Percentiles rank a stretch among this genome's conserved stretches.
Conservation (phyloP, 2,888 invertebrate genomes). For the Metopia argyrocephala region DNA sequence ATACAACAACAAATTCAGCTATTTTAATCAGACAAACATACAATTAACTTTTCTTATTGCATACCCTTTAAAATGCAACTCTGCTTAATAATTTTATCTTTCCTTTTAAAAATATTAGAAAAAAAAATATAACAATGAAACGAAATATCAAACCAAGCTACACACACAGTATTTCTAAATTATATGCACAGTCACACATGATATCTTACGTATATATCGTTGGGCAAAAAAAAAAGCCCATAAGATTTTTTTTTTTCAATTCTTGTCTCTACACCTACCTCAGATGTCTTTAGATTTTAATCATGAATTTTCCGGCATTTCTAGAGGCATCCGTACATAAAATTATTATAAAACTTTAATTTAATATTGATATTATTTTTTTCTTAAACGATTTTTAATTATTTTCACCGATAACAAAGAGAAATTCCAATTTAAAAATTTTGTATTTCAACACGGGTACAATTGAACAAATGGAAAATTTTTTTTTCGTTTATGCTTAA, state of each 20-base stretch:
- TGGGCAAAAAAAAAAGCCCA: background rate
- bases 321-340: slow-evolving; percentile 80
- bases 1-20: background rate
- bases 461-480: slow-evolving; percentile 56
- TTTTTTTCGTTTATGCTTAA: slow-evolving; percentile 46
- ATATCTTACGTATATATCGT: background rate
- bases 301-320: slow-evolving; percentile 82
- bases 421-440: slow-evolving; percentile 61
- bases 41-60: background rate
- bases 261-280: slow-evolving; percentile 77
- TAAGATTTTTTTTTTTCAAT: slow-evolving; percentile 35
- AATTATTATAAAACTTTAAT: slow-evolving; percentile 71
- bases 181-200: background rate
- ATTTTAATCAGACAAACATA: background rate
- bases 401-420: slow-evolving; percentile 59
- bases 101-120: slow-evolving; percentile 26
- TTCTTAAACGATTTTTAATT: slow-evolving; percentile 49
- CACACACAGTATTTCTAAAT: background rate
- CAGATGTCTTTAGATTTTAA: slow-evolving; percentile 81
- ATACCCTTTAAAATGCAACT: slow-evolving; percentile 28
- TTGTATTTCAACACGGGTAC: slow-evolving; percentile 49
- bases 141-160: slow-evolving; percentile 33
- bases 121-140: background rate
- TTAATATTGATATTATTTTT: slow-evolving; percentile 24
- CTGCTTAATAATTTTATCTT: slow-evolving; percentile 2